These are phyloP conservation scores for Catharus minimus DNA, from an alignment of 2,113 vertebrate genomes.

Conservation along the genomic window DNA sequence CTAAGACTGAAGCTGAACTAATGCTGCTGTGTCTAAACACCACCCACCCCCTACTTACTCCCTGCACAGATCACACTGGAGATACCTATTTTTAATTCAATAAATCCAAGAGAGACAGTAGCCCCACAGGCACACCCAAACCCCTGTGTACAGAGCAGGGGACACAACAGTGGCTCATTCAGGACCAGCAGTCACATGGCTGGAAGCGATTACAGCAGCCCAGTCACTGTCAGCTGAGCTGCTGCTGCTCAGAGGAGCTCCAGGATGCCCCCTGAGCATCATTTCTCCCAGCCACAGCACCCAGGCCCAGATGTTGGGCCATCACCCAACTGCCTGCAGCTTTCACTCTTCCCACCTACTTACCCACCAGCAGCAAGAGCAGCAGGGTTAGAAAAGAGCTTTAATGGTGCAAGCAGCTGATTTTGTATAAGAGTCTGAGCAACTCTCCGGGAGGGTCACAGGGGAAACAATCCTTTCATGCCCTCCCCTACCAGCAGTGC, in stretches of 20 bases:
- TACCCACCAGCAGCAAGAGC: background rate
- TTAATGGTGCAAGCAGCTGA: background rate
- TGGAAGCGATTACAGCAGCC: accelerated
- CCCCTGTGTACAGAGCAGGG: accelerated
- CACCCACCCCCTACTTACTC: accelerated
- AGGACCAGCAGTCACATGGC: background rate
- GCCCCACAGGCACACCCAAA: background rate
- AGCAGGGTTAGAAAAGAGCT: background rate
- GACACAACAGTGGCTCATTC: background rate
- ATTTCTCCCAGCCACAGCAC: background rate
- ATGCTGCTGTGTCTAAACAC: background rate
- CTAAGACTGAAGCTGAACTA: background rate
- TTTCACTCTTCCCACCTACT: background rate
- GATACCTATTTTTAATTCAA: background rate
- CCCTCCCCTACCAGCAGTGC: background rate
- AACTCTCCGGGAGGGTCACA: background rate
- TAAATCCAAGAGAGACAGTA: background rate
- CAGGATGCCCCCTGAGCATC: background rate
- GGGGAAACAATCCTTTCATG: background rate
- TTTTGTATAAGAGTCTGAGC: background rate
- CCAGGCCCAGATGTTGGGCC: background rate
- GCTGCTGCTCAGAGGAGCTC: background rate
- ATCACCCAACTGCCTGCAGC: background rate
- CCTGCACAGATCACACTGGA: background rate
- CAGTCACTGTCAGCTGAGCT: background rate